Evolutionary conservation across 2,797 vertebrate species (phyloP), one percentile per base, ranked within the genome.

Genomic region (Centropyge bicolor): DNA sequence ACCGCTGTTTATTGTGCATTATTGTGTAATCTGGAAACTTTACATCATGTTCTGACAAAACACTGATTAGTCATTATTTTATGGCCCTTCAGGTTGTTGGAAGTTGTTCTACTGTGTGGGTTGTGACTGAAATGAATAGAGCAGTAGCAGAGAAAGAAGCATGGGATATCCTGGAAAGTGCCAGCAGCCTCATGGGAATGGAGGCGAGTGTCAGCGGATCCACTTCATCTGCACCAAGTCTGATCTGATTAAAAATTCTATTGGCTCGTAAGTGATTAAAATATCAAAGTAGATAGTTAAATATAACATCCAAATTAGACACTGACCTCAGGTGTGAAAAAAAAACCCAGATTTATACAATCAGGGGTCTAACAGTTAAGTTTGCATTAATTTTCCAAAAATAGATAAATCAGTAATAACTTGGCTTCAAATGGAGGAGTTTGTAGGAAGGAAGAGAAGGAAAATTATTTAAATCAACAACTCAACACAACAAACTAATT

Each of bases 141-240:
- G 77, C 81, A 56, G 55, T 1, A 17, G 0, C 82, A 36, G 90
- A 89, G 1, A 48, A 5, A 57, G 89, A 89, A 55, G 0, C 84
- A 40, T 91, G 90, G 91, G 76, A 91, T 2, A 90, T 92, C 45
- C 41, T 86, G 27, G 0, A 82, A 14, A 61, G 4, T 52, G 24
- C 54, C 45, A 11, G 59, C 8, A 48, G 51, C 14, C 22, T 48
- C 14, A 71, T 91, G 31, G 90, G 90, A 85, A 89, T 41, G 85
- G 83, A 62, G 91, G 90, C 20, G 31, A 81, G 43, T 92, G 89
- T 86, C 70, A 1, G 17, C 9, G 4, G 0, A 83, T 92, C 62
- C 36, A 72, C 20, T 90, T 91, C 1, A 90, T 90, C 66, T 91
- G 90, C 88, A 88, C 90, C 1, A 90, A 88, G 55, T 84, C 84